Conservation (phyloP, 2,797 vertebrate genomes). For the Chelon labrosus region DNA sequence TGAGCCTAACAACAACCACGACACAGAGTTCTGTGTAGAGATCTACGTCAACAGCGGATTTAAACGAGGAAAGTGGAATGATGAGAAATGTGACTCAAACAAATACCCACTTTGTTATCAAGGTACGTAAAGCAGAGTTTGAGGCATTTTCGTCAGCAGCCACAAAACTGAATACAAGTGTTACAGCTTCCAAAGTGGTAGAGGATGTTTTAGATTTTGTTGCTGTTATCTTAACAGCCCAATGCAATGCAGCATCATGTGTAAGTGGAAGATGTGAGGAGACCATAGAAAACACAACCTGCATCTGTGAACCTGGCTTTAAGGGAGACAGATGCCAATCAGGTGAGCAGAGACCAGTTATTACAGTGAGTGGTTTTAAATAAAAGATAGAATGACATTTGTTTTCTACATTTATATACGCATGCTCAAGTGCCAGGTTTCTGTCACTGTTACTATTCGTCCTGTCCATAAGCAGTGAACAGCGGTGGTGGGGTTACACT, state of each 20-base stretch:
- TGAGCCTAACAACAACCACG: slow-evolving; percentile 81
- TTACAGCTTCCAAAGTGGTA: neutral
- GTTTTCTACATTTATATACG: too few relatives aligned
- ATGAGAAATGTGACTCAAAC: slow-evolving; percentile 52
- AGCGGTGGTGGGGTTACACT: neutral
- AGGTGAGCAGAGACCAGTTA: slow-evolving; percentile 52
- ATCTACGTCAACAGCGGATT: slow-evolving; percentile 59
- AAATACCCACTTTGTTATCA: slow-evolving; percentile 78
- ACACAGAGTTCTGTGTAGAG: slow-evolving; percentile 84
- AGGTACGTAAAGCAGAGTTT: slow-evolving; percentile 59
- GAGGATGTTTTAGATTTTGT: neutral
- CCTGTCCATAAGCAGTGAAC: neutral
- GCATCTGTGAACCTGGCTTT: slow-evolving; percentile 77
- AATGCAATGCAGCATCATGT: slow-evolving; percentile 57
- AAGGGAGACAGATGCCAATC: slow-evolving; percentile 73
- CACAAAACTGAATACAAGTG: too few relatives aligned
- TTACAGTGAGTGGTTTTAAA: too few relatives aligned
- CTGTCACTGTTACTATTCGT: neutral
- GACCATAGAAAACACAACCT: slow-evolving; percentile 72
- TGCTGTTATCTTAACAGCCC: slow-evolving; percentile 62
- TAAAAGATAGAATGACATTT: too few relatives aligned
- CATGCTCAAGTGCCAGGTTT: too few relatives aligned
- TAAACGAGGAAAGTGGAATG: slow-evolving; percentile 82
- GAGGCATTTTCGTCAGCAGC: too few relatives aligned
- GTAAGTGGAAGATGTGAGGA: slow-evolving; percentile 75